Evolutionary conservation across 2,888 invertebrate species (phyloP), one percentile per base, ranked within the genome.

Genomic region (Cecidostiba fungosa): DNA sequence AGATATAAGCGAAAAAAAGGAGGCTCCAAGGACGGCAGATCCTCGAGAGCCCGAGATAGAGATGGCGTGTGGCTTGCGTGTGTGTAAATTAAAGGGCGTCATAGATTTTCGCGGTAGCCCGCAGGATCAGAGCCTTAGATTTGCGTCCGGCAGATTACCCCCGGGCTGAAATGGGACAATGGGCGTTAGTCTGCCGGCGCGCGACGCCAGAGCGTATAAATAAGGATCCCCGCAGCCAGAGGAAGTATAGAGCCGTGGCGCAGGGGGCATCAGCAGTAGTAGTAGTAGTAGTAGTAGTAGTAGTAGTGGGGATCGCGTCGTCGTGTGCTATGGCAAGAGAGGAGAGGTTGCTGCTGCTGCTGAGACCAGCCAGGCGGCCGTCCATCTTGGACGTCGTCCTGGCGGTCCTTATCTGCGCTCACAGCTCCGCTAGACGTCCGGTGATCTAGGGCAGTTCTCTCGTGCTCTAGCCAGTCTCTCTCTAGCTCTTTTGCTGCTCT

Each of bases 71-170:
- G n/a, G 85, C 81, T 88, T 77, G 88, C 88, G 82, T 89, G 90
- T 90, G 90, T 91, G 91, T 92, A 92, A 93, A 93, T 93, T 93
- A 93, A 92, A 93, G 92, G 92, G 91, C 91, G 90, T 93, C 93
- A 93, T 93, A 93, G 93, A 93, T 93, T 93, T 93, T 90, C 91
- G 91, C 89, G 92, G 92, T 92, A 92, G 92, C 93, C 93, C 92
- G 92, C 92, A 93, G 93, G 93, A 93, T 93, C 93, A 93, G 92
- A 91, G 91, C 92, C 92, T 93, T 92, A 93, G 93, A 93, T 93
- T 93, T 93, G 93, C 93, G 93, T 93, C 93, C 92, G 91, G 92
- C 92, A 92, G 93, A 93, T 93, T 93, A 93, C 92, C 91, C 90
- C 90, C 90, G 91, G 79, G 79, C 70, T 77, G 80, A 93, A 93